Evolutionary conservation across 2,888 invertebrate species (phyloP).

Genomic region (Perithous albicinctus): DNA sequence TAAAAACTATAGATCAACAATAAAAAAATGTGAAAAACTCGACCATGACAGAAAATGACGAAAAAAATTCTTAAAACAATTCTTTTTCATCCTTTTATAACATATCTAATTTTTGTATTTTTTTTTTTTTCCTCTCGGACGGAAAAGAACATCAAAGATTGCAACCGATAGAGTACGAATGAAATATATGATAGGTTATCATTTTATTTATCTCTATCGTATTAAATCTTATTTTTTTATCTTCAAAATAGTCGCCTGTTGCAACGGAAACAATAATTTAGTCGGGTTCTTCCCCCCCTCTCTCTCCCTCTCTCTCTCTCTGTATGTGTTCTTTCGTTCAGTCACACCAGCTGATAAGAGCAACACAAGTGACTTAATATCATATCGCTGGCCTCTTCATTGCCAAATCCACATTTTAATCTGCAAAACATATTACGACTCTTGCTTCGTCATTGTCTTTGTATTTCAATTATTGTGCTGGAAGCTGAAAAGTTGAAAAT

Average conservation of each 20-base stretch:
- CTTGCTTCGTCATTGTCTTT: background rate
- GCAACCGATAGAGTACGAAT: too few species aligned
- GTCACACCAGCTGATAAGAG: background rate
- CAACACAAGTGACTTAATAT: slow-evolving; percentile 2
- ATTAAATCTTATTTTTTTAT: too few species aligned
- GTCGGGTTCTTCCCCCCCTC: background rate
- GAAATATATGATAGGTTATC: too few species aligned
- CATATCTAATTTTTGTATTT: too few species aligned
- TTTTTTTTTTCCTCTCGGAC: too few species aligned
- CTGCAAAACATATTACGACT: background rate
- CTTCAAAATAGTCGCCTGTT: background rate
- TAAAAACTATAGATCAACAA: too few species aligned
- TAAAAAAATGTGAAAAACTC: too few species aligned
- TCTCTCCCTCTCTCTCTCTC: background rate
- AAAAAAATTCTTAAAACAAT: too few species aligned
- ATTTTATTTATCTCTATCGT: too few species aligned
- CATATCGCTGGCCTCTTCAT: background rate
- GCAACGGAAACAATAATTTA: background rate
- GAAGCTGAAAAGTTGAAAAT: background rate
- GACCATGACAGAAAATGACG: too few species aligned
- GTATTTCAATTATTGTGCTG: background rate
- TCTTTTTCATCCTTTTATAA: too few species aligned
- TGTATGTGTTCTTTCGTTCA: background rate
- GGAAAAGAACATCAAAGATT: too few species aligned
- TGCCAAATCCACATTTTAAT: slow-evolving; percentile 3